A percentile compares a stretch with the other conserved stretches of the same genome.
phyloP scores from a whole-genome alignment of 2,888 invertebrate genomes.

The Eristalis tenax region DNA sequence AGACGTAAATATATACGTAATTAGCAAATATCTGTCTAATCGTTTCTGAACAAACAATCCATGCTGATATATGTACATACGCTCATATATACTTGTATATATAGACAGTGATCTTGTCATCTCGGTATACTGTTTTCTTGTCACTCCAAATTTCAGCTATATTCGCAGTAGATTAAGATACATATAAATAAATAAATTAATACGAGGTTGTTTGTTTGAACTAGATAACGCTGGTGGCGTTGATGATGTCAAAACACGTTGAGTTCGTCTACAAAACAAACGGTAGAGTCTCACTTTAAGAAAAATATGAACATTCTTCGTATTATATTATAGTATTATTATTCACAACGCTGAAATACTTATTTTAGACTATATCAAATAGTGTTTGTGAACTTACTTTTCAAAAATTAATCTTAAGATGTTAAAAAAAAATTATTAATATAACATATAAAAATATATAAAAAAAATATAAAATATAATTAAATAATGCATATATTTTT shows the following conservation, averaged over 20 bases:
- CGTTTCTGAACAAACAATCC: constrained; percentile 9
- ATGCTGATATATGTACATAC: not conserved
- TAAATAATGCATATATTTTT: too few relatives aligned
- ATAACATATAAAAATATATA: too few relatives aligned
- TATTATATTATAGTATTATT: too few relatives aligned
- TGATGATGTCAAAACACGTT: not conserved
- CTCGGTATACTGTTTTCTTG: constrained; percentile 10
- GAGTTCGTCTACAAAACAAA: not conserved
- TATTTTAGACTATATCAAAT: too few relatives aligned
- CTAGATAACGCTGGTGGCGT: constrained; percentile 25
- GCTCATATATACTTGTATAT: not conserved
- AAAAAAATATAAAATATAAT: too few relatives aligned
- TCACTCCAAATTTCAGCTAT: constrained; percentile 25
- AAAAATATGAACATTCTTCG: too few relatives aligned
- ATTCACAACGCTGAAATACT: too few relatives aligned
- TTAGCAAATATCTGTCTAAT: constrained; percentile 53
- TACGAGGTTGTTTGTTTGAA: constrained; percentile 48
- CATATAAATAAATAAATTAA: constrained; percentile 46
- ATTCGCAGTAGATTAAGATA: constrained; percentile 27
- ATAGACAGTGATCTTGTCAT: constrained; percentile 7
- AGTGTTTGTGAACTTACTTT: too few relatives aligned
- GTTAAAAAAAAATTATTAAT: too few relatives aligned
- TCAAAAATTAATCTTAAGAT: too few relatives aligned
- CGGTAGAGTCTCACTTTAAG: too few relatives aligned
- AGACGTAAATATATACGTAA: constrained; percentile 15